Percentiles rank a stretch among this genome's conserved stretches.
phyloP scores from a whole-genome alignment of 2,888 invertebrate species.

The Leucophenga montana region DNA sequence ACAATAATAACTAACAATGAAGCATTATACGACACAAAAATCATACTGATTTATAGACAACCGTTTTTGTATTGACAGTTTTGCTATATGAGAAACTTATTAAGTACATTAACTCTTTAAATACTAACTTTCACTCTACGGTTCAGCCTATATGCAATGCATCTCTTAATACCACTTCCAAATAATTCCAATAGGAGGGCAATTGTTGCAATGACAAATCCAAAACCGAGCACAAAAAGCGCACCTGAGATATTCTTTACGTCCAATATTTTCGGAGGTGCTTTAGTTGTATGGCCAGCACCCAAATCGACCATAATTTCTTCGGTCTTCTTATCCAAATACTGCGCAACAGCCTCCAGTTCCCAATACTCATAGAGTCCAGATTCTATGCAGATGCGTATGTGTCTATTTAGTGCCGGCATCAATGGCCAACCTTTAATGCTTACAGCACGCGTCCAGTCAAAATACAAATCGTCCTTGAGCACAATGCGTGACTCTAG shows the following conservation, averaged over 20 bases:
- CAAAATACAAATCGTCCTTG: constrained; percentile 69
- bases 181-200: constrained; percentile 55
- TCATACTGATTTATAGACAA: too few relatives aligned
- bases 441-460: constrained; percentile 69
- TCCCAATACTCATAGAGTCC: constrained; percentile 70
- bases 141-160: too few relatives aligned
- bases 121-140: too few relatives aligned
- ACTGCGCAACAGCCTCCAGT: constrained; percentile 56
- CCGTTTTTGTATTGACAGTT: too few relatives aligned
- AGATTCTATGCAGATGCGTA: constrained; percentile 62
- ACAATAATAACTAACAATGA: too few relatives aligned
- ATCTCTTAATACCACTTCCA: not conserved
- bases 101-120: too few relatives aligned
- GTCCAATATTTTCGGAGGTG: constrained; percentile 59
- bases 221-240: constrained; percentile 63
- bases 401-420: constrained; percentile 63
- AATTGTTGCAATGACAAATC: constrained; percentile 54
- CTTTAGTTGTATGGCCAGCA: constrained; percentile 54
- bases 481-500: constrained; percentile 65
- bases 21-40: too few relatives aligned
- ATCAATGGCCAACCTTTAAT: constrained; percentile 70
- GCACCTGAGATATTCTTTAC: constrained; percentile 69
- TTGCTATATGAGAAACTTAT: too few relatives aligned
- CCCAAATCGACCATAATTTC: constrained; percentile 56
- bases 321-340: constrained; percentile 63